Conservation (phyloP, 1,140 invertebrate species). For the Drosophila subobscura region DNA sequence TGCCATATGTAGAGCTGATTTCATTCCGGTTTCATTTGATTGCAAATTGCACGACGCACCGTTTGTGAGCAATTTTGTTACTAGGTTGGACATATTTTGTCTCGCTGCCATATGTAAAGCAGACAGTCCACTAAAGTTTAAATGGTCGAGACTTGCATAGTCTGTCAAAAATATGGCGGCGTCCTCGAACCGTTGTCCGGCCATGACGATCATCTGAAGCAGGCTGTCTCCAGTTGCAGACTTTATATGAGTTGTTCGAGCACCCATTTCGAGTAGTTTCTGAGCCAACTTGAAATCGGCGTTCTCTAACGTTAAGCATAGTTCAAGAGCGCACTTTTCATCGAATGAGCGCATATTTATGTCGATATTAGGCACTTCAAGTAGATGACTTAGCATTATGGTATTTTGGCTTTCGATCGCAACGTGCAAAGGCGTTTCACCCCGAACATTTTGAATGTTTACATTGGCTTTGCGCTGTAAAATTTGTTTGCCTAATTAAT, state of each 20-base stretch:
- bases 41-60: conserved; percentile 89
- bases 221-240: conserved; percentile 88
- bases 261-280: conserved; percentile 88
- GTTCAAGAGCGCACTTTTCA: conserved; percentile 84
- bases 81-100: conserved; percentile 87
- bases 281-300: conserved; percentile 85
- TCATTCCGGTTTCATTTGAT: conserved; percentile 79
- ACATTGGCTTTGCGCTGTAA: conserved; percentile 90
- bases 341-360: conserved; percentile 90
- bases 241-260: conserved; percentile 89
- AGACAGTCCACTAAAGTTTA: conserved; percentile 89
- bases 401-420: conserved; percentile 91
- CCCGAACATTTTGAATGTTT: conserved; percentile 91
- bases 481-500: conserved; percentile 88
- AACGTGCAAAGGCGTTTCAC: conserved; percentile 92
- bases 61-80: conserved; percentile 86
- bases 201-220: conserved; percentile 89
- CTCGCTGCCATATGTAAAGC: conserved; percentile 91
- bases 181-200: conserved; percentile 84
- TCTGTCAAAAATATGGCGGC: conserved; percentile 91
- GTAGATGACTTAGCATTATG: conserved; percentile 89
- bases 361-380: conserved; percentile 87
- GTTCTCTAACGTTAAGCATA: conserved; percentile 47
- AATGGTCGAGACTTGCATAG: conserved; percentile 87
- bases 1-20: conserved; percentile 92